Evolutionary conservation across 2,113 vertebrate species (phyloP).

Genomic region (Caloenas nicobarica): DNA sequence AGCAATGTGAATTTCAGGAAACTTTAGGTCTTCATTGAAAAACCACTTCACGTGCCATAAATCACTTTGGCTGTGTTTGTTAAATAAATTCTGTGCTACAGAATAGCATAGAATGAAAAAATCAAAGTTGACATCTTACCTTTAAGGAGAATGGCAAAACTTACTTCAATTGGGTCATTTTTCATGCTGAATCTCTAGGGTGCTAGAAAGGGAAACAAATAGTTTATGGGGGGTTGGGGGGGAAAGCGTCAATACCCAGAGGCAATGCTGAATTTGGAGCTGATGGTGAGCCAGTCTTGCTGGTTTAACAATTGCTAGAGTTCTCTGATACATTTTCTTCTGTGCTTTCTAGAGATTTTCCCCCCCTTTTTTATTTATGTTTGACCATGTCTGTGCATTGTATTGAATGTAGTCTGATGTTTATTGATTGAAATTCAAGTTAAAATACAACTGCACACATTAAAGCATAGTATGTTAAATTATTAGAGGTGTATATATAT

Average conservation of each 20-base stretch:
- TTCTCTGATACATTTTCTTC: background rate
- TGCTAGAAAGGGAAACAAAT: background rate
- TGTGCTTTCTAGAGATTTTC: background rate
- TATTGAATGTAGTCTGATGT: background rate
- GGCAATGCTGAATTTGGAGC: background rate
- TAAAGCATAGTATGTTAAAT: background rate
- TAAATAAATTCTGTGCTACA: background rate
- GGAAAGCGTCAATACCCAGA: background rate
- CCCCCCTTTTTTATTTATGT: background rate
- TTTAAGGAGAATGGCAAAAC: background rate
- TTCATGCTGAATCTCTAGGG: background rate
- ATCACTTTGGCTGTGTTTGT: background rate
- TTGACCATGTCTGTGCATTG: background rate
- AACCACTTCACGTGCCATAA: background rate
- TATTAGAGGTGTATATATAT: background rate
- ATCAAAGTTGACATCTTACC: background rate
- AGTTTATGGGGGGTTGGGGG: background rate
- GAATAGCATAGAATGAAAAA: background rate
- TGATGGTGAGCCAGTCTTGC: background rate
- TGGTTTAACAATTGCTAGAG: background rate
- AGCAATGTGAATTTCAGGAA: background rate
- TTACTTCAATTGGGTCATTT: background rate
- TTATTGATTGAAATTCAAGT: background rate
- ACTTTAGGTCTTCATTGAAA: background rate
- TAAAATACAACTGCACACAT: background rate